These are phyloP conservation scores for Cochlearius cochlearius DNA, from an alignment of 2,113 vertebrate species.

Conservation along the genomic window DNA sequence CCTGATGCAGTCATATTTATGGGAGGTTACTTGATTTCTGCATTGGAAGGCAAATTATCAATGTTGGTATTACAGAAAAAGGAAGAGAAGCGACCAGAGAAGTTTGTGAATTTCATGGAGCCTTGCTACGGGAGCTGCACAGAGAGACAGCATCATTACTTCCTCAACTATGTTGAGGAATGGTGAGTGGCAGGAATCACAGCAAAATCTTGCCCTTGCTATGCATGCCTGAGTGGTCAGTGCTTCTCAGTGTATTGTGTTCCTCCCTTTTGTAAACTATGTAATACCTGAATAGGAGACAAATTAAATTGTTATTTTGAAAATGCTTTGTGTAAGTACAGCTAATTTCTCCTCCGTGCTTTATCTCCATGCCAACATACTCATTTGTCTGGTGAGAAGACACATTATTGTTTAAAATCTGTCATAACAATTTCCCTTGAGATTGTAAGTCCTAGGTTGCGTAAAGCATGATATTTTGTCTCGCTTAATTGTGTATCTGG, in stretches of 20 bases:
- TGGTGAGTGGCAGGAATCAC: conserved; percentile 78
- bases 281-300: not conserved
- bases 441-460: not conserved
- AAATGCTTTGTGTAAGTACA: not conserved
- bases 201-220: not conserved
- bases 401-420: not conserved
- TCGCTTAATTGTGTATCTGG: not conserved
- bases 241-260: not conserved
- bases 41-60: not conserved
- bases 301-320: not conserved
- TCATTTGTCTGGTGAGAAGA: not conserved
- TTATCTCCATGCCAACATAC: not conserved
- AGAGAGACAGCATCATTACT: conserved; percentile 91
- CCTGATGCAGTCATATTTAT: not conserved
- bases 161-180: conserved; percentile 88
- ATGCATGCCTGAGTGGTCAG: not conserved
- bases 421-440: not conserved
- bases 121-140: conserved; percentile 86
- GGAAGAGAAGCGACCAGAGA: conserved; percentile 86
- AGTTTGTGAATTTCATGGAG: conserved; percentile 92
- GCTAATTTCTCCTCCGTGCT: not conserved
- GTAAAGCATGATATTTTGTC: not conserved
- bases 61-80: conserved; percentile 82
- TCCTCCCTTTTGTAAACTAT: not conserved
- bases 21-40: not conserved